A percentile compares a stretch with the other conserved stretches of the same genome.
phyloP scores from a whole-genome alignment of 2,888 invertebrate genomes.

The Plagiodera versicolora region DNA sequence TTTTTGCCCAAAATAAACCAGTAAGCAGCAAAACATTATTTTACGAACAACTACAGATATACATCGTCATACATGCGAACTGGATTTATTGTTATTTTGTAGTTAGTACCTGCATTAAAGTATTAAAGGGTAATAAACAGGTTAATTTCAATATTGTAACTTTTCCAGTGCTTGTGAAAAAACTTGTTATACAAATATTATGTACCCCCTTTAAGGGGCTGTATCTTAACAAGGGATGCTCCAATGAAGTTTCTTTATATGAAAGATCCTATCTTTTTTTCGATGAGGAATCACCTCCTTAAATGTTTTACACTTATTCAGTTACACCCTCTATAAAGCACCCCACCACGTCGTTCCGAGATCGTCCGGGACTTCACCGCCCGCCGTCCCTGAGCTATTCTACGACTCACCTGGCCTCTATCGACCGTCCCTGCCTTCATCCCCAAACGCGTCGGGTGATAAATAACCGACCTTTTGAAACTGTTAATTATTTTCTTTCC shows the following conservation, averaged over 20 bases:
- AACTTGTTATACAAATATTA: too few relatives aligned
- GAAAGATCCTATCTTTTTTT: too few relatives aligned
- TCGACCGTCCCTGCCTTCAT: slow-evolving; percentile 39
- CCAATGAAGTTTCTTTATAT: too few relatives aligned
- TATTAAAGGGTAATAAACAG: too few relatives aligned
- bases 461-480: slow-evolving; percentile 42
- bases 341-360: neutral
- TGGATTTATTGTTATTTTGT: neutral
- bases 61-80: slow-evolving; percentile 15
- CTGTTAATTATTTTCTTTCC: slow-evolving; percentile 16
- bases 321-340: too few relatives aligned
- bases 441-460: slow-evolving; percentile 33
- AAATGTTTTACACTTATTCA: too few relatives aligned
- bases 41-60: slow-evolving; percentile 17
- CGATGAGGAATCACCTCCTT: too few relatives aligned
- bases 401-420: slow-evolving; percentile 48
- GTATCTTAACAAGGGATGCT: too few relatives aligned
- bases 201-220: too few relatives aligned
- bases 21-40: slow-evolving; percentile 14
- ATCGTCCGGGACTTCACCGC: neutral
- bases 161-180: too few relatives aligned
- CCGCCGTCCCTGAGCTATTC: slow-evolving; percentile 34
- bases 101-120: too few relatives aligned
- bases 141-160: too few relatives aligned
- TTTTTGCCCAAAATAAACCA: slow-evolving; percentile 2